Conservation (phyloP, 2,113 vertebrate genomes). For the Coturnix japonica region DNA sequence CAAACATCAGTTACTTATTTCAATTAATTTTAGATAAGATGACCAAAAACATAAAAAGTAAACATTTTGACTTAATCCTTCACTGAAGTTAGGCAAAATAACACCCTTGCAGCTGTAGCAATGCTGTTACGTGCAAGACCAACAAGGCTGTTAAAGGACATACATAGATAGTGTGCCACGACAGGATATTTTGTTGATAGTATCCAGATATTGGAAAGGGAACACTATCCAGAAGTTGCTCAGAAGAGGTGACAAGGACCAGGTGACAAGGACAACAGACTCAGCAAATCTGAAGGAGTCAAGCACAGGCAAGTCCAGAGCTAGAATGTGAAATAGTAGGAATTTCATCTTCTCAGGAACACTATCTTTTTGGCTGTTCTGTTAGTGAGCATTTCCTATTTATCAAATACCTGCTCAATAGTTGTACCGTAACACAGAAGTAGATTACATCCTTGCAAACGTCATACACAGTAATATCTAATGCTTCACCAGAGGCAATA, state of each 20-base stretch:
- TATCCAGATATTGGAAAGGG: not conserved
- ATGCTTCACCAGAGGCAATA: not conserved
- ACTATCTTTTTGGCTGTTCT: not conserved
- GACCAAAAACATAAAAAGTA: not conserved
- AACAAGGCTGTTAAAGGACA: not conserved
- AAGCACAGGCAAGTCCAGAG: not conserved
- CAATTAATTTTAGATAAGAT: not conserved
- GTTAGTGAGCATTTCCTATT: not conserved
- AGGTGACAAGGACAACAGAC: too few species aligned
- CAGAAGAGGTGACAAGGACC: not conserved
- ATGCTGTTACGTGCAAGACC: accelerated
- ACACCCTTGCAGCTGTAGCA: not conserved
- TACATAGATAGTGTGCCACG: accelerated
- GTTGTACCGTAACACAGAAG: not conserved
- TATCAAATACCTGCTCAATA: not conserved
- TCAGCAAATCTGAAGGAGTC: not conserved
- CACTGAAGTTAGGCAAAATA: not conserved
- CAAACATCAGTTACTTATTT: not conserved
- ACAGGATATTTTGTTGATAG: not conserved
- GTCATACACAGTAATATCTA: accelerated
- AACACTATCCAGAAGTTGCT: not conserved
- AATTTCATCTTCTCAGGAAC: not conserved
- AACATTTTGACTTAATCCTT: not conserved
- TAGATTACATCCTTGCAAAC: not conserved
- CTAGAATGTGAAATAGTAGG: accelerated